Conservation (phyloP, 1,140 invertebrate species). For the Drosophila seguyi region DNA sequence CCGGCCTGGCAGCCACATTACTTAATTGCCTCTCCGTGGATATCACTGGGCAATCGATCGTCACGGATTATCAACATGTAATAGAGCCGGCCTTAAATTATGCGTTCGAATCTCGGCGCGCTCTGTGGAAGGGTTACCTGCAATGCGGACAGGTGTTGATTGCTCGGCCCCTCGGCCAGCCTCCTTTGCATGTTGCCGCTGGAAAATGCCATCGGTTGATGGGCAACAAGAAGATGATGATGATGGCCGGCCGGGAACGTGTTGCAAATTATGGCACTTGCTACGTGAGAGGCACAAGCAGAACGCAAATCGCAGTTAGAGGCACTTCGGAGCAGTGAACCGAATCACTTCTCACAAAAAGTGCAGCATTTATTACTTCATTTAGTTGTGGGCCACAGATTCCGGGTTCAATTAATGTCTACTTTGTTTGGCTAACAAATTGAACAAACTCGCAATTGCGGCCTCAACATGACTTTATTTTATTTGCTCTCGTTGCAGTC, state of each 20-base stretch:
- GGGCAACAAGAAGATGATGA: constrained; percentile 36
- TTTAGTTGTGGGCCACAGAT: constrained; percentile 56
- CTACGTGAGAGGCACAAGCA: constrained; percentile 58
- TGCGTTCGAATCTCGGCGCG: constrained; percentile 34
- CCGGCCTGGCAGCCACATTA: constrained; percentile 46
- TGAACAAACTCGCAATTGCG: constrained; percentile 68
- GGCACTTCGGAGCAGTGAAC: constrained; percentile 13
- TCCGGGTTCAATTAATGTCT: constrained; percentile 78
- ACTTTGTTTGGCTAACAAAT: constrained; percentile 77
- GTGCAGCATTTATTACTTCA: constrained; percentile 48
- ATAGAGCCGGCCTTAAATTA: constrained; percentile 67
- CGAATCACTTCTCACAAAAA: background rate
- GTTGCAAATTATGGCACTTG: constrained; percentile 77
- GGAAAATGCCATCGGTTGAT: constrained; percentile 32
- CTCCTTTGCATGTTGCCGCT: constrained; percentile 49
- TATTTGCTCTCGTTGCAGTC: constrained; percentile 45
- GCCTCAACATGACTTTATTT: constrained; percentile 75
- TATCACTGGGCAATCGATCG: constrained; percentile 79
- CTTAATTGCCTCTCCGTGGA: constrained; percentile 76
- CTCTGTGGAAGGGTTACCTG: constrained; percentile 31
- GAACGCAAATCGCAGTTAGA: constrained; percentile 26
- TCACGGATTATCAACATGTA: constrained; percentile 79
- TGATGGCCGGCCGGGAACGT: constrained; percentile 57
- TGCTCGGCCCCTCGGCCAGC: constrained; percentile 32
- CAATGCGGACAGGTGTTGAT: constrained; percentile 71